phyloP scores from a whole-genome alignment of 2,113 vertebrate genomes.

The Cacatua alba region DNA sequence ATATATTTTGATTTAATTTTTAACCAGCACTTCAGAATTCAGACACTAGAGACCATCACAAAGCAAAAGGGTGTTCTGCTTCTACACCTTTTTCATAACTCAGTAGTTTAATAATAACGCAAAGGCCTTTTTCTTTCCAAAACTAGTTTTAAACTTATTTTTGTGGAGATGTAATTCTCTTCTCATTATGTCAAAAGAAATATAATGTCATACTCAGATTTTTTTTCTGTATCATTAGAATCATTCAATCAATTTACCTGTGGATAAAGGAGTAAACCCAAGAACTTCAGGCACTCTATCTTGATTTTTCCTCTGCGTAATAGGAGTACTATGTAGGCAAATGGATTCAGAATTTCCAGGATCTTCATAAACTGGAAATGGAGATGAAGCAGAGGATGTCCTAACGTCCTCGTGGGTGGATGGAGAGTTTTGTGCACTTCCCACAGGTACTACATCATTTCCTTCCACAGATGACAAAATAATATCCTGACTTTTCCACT shows the following conservation, averaged over 20 bases:
- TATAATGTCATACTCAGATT: background rate
- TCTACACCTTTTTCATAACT: background rate
- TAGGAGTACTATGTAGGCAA: conserved; percentile 85
- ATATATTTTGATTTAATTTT: background rate
- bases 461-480: conserved; percentile 60
- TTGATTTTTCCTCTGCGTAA: conserved; percentile 69
- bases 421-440: conserved; percentile 46
- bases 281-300: conserved; percentile 73
- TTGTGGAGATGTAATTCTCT: background rate
- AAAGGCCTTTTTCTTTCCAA: background rate
- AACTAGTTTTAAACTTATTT: background rate
- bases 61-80: background rate
- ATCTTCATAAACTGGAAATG: conserved; percentile 49
- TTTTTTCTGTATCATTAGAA: background rate
- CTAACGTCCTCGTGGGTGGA: conserved; percentile 10
- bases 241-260: conserved; percentile 76
- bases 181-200: background rate
- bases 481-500: conserved; percentile 48
- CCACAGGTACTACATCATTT: background rate
- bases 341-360: conserved; percentile 61
- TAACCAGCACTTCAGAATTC: background rate
- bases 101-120: background rate
- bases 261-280: conserved; percentile 81
- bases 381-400: conserved; percentile 56
- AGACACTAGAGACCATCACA: background rate